A percentile compares a stretch with the other conserved stretches of the same genome.
phyloP scores from a whole-genome alignment of 2,113 vertebrate species.

The Orthonyx spaldingii region DNA sequence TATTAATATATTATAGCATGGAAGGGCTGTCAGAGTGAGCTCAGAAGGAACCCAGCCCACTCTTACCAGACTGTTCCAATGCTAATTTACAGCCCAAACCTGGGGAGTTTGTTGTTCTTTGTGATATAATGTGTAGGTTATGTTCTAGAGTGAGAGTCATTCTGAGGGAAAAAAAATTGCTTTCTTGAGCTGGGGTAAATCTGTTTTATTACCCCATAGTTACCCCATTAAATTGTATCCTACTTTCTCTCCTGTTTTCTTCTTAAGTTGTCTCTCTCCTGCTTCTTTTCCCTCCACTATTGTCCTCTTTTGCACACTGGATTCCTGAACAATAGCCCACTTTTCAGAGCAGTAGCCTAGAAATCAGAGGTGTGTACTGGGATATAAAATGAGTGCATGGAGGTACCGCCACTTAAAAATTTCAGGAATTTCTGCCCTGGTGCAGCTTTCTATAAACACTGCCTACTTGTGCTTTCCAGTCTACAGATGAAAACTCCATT shows the following conservation, averaged over 20 bases:
- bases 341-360: background rate
- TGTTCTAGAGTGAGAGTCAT: background rate
- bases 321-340: background rate
- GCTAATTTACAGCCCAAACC: background rate
- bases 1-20: constrained; percentile 37
- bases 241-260: background rate
- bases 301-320: background rate
- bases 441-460: background rate
- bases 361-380: background rate
- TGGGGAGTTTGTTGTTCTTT: background rate
- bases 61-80: background rate
- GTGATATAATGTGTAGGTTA: background rate
- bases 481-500: background rate
- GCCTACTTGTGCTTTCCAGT: background rate
- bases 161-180: background rate
- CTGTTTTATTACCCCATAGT: background rate
- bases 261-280: background rate
- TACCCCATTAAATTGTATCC: background rate
- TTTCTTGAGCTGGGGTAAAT: background rate
- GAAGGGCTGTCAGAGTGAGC: constrained; percentile 18
- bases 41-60: background rate
- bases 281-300: background rate
- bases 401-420: background rate
- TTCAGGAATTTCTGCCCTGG: background rate
- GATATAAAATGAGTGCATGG: background rate